Evolutionary conservation across 37 sponge, comb jelly and placozoan species (phyloP).

Genomic region (Eunapius fragilis): DNA sequence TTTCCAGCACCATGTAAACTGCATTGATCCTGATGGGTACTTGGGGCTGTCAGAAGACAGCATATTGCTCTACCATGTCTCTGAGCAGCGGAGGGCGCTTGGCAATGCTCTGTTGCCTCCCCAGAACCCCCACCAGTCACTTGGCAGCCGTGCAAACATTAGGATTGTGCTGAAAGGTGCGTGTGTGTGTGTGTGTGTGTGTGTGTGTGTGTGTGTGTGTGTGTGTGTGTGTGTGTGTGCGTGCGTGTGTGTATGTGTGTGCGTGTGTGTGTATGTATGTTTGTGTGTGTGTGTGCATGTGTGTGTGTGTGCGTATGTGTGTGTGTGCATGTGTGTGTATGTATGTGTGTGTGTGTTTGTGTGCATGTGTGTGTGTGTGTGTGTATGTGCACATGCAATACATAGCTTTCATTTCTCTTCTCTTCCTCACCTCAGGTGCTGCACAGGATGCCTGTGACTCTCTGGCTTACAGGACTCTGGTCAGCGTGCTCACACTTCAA

Average conservation of each 20-base stretch:
- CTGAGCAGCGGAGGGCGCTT: constrained; percentile 48
- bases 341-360: constrained; percentile 19
- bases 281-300: neutral
- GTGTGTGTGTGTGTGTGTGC: neutral
- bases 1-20: constrained; percentile 59
- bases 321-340: neutral
- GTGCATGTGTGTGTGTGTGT: constrained; percentile 30
- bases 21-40: constrained; percentile 51
- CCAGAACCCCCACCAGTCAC: constrained; percentile 53
- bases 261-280: neutral
- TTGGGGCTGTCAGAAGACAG: constrained; percentile 65
- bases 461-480: constrained; percentile 49
- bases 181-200: neutral
- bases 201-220: neutral
- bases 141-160: neutral
- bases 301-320: constrained; percentile 14
- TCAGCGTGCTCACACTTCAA: constrained; percentile 23
- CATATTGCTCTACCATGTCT: constrained; percentile 50
- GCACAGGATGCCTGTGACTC: constrained; percentile 60
- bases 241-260: neutral
- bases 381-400: neutral
- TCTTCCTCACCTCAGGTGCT: constrained; percentile 23
- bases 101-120: constrained; percentile 62
- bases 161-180: constrained; percentile 52
- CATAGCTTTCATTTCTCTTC: neutral